A percentile compares a stretch with the other conserved stretches of the same genome.
Conservation (phyloP, 2,888 invertebrate genomes). For the Melieria omissa region DNA sequence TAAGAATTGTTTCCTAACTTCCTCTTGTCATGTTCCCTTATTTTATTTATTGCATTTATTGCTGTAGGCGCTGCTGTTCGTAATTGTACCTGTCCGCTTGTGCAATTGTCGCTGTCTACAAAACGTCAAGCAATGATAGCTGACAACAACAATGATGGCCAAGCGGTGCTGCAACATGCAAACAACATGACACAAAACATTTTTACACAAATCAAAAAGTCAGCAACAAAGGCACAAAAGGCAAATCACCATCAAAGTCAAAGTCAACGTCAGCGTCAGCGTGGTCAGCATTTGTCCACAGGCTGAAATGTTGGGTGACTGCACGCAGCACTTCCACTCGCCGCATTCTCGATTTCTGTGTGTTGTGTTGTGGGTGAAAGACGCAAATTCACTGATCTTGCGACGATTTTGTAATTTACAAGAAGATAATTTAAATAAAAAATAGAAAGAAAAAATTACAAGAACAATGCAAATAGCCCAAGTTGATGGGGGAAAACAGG, state of each 20-base stretch:
- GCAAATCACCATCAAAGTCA: conserved; percentile 35
- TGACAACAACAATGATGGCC: conserved; percentile 14
- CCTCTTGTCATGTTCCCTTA: not conserved
- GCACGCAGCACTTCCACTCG: too few species aligned
- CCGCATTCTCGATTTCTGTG: not conserved
- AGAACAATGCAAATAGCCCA: too few species aligned
- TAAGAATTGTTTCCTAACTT: too few species aligned
- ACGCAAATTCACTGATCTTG: conserved; percentile 12
- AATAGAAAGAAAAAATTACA: too few species aligned
- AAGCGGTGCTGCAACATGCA: conserved; percentile 13
- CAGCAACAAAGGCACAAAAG: conserved; percentile 20
- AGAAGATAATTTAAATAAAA: too few species aligned
- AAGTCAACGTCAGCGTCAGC: conserved; percentile 10
- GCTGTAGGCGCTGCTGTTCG: not conserved
- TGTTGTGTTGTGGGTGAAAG: conserved; percentile 11
- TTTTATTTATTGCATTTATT: not conserved
- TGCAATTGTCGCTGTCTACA: conserved; percentile 30
- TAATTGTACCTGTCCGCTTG: conserved; percentile 31
- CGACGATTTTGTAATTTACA: too few species aligned
- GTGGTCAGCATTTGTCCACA: too few species aligned
- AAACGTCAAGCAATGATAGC: conserved; percentile 28
- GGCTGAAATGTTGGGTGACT: too few species aligned
- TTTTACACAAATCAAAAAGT: conserved; percentile 15
- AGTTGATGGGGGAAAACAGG: too few species aligned
- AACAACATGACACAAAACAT: conserved; percentile 28